A percentile compares a stretch with the other conserved stretches of the same genome.
Evolutionary conservation across 2,797 vertebrate genomes (phyloP).

Genomic region (Sternarchorhynchus goeldii): DNA sequence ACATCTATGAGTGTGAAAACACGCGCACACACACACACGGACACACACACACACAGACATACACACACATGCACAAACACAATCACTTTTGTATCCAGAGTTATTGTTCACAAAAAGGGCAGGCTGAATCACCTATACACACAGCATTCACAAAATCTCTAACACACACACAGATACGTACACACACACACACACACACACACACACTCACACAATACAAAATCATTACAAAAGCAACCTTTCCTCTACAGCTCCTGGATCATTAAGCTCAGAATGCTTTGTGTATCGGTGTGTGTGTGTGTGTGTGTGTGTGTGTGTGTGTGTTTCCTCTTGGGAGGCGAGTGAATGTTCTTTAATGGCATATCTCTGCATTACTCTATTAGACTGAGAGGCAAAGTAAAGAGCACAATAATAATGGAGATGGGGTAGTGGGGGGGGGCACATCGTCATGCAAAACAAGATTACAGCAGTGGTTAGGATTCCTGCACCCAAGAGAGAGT

Average conservation of each 20-base stretch:
- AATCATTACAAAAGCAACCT: slow-evolving; percentile 25
- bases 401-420: slow-evolving; percentile 4
- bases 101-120: too few species aligned
- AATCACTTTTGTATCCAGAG: too few species aligned
- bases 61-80: too few species aligned
- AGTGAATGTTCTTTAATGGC: background rate
- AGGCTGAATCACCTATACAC: too few species aligned
- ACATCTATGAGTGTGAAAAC: background rate
- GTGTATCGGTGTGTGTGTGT: background rate
- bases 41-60: too few species aligned
- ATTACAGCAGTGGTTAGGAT: slow-evolving; percentile 23
- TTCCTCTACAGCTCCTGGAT: slow-evolving; percentile 10
- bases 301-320: too few species aligned
- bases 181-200: background rate
- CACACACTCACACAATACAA: slow-evolving; percentile 4
- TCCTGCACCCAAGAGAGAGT: slow-evolving; percentile 16
- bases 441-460: slow-evolving; percentile 29
- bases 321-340: too few species aligned
- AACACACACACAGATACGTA: background rate
- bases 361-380: slow-evolving; percentile 21
- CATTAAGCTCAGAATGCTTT: slow-evolving; percentile 1
- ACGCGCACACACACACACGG: background rate
- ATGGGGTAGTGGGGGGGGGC: background rate
- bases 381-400: background rate
- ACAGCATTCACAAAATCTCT: too few species aligned